phyloP scores from a whole-genome alignment of 2,113 vertebrate species.

The Semnornis frantzii region DNA sequence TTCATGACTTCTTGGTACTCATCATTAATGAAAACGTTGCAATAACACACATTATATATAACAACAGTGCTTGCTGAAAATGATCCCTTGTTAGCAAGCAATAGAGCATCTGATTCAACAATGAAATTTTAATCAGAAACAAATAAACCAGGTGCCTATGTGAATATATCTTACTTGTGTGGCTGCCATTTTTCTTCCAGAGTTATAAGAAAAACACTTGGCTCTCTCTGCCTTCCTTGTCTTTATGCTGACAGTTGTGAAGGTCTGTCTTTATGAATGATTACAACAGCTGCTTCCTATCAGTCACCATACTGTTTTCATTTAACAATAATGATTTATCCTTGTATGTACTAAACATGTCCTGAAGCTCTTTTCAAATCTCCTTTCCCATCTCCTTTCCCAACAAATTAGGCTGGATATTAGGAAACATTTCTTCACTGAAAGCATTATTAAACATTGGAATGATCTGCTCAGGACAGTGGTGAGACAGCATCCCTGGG shows the following conservation, averaged over 20 bases:
- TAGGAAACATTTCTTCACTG: no score
- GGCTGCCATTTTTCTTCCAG: background rate
- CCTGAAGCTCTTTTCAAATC: background rate
- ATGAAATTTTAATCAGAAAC: conserved; percentile 11
- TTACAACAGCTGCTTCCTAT: background rate
- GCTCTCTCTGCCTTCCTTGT: background rate
- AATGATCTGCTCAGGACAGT: no score
- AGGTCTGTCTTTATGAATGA: background rate
- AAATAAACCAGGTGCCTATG: background rate
- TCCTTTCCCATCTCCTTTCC: background rate
- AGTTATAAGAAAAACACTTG: background rate
- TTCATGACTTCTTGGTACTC: background rate
- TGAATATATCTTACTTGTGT: background rate
- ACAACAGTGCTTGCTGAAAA: background rate
- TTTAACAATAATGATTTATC: background rate
- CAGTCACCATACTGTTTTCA: background rate
- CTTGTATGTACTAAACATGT: background rate
- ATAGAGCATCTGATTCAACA: background rate
- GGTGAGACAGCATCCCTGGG: no score
- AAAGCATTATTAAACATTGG: no score
- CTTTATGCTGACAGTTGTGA: background rate
- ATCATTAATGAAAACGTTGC: background rate
- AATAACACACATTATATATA: background rate
- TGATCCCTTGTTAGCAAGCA: background rate
- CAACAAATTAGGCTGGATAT: no score